phyloP scores from a whole-genome alignment of 2,888 invertebrate genomes.

The Prostheceraeus crozeri region DNA sequence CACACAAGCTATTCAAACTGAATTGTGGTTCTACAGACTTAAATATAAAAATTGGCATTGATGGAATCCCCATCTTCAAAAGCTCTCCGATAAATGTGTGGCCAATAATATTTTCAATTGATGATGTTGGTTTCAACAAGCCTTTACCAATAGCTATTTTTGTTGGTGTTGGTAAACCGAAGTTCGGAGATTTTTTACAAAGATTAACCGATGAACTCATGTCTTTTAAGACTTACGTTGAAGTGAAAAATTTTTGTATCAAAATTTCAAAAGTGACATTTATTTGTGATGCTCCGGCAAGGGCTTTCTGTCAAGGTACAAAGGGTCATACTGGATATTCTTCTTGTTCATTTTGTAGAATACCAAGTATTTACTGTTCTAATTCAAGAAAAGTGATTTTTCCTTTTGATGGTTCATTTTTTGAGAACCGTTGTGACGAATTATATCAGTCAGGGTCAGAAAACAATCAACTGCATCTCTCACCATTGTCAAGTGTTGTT shows the following conservation, averaged over 20 bases:
- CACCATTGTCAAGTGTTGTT: slow-evolving; percentile 39
- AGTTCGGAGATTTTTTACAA: slow-evolving; percentile 32
- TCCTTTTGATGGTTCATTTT: slow-evolving; percentile 25
- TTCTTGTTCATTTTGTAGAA: slow-evolving; percentile 36
- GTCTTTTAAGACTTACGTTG: slow-evolving; percentile 15
- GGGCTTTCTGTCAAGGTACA: slow-evolving; percentile 38
- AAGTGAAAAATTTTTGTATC: neutral
- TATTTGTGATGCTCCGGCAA: slow-evolving; percentile 41
- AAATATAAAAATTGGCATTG: slow-evolving; percentile 31
- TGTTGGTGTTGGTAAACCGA: slow-evolving; percentile 35
- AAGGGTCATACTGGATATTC: slow-evolving; percentile 39
- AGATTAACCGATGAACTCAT: slow-evolving; percentile 29
- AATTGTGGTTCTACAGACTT: neutral
- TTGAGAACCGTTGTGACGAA: neutral
- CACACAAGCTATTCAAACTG: neutral
- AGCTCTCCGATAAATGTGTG: slow-evolving; percentile 33
- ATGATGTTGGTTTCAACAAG: neutral
- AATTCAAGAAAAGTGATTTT: slow-evolving; percentile 17
- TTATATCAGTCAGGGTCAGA: neutral
- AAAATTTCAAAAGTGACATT: slow-evolving; percentile 30
- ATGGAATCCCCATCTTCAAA: slow-evolving; percentile 38
- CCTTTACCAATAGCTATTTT: slow-evolving; percentile 37
- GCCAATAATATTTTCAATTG: slow-evolving; percentile 29
- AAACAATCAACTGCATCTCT: slow-evolving; percentile 34
- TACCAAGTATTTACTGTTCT: slow-evolving; percentile 18